A percentile compares a stretch with the other conserved stretches of the same genome.
phyloP scores from a whole-genome alignment of 2,888 invertebrate species.

The Urechis unicinctus region DNA sequence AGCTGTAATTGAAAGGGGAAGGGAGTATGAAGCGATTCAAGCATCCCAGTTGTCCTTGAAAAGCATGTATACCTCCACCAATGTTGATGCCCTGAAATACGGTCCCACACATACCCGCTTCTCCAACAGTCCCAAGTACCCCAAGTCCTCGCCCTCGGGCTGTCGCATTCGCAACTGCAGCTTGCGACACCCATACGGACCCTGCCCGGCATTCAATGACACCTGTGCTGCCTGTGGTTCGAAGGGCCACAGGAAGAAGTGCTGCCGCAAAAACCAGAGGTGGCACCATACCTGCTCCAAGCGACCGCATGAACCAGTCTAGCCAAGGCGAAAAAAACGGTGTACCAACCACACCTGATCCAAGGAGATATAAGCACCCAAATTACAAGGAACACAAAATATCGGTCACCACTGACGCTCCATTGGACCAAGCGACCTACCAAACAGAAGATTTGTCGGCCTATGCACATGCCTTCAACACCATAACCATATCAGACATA shows the following conservation, averaged over 20 bases:
- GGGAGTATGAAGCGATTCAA: constrained; percentile 1
- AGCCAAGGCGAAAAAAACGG: background rate
- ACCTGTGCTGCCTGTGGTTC: background rate
- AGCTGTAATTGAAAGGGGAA: background rate
- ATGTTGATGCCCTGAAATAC: background rate
- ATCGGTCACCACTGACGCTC: background rate
- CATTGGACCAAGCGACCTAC: background rate
- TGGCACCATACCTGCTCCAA: background rate
- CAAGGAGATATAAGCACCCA: background rate
- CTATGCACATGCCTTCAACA: background rate
- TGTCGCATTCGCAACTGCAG: background rate
- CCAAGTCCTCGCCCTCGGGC: background rate
- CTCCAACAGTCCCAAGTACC: background rate
- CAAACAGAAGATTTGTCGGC: background rate
- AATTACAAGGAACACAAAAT: background rate
- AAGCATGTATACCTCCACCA: background rate
- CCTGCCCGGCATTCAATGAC: constrained; percentile 1
- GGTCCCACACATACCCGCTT: background rate
- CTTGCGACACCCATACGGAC: background rate
- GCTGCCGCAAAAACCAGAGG: background rate
- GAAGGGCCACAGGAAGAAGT: constrained; percentile 2
- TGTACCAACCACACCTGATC: background rate
- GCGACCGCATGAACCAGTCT: background rate
- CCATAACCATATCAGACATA: background rate
- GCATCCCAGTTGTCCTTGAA: background rate